Percentiles rank a stretch among this genome's conserved stretches.
These are phyloP conservation scores for Nannoperca australis DNA, from an alignment of 2,797 vertebrate genomes.

Conservation along the genomic window DNA sequence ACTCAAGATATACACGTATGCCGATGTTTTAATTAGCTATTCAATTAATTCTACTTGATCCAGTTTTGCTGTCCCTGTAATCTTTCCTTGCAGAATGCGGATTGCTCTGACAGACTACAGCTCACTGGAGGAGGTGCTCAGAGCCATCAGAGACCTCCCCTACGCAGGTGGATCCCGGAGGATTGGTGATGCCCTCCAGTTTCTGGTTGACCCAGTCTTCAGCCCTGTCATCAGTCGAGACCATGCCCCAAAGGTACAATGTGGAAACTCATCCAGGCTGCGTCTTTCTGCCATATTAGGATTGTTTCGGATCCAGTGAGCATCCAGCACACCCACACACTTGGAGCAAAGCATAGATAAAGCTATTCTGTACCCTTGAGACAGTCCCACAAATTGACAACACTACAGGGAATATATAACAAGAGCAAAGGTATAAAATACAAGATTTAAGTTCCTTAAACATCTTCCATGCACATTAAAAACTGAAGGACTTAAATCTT, in stretches of 20 bases:
- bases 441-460: neutral
- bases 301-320: neutral
- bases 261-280: neutral
- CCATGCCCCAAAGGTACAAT: conserved; percentile 87
- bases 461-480: neutral
- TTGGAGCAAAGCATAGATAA: neutral
- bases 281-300: neutral
- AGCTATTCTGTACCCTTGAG: neutral
- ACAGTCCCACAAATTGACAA: neutral
- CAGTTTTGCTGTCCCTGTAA: conserved; percentile 3
- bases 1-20: neutral
- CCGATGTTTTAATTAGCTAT: neutral
- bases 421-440: neutral
- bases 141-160: conserved; percentile 82
- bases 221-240: conserved; percentile 80
- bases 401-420: neutral
- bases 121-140: conserved; percentile 81
- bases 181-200: conserved; percentile 85
- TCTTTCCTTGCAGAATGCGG: conserved; percentile 79
- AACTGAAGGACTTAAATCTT: neutral
- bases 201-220: conserved; percentile 84
- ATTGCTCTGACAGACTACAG: conserved; percentile 88
- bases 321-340: neutral
- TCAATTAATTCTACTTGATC: conserved; percentile 12
- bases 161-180: conserved; percentile 84